phyloP scores from a whole-genome alignment of 2,888 invertebrate species.

The Oithona nana region DNA sequence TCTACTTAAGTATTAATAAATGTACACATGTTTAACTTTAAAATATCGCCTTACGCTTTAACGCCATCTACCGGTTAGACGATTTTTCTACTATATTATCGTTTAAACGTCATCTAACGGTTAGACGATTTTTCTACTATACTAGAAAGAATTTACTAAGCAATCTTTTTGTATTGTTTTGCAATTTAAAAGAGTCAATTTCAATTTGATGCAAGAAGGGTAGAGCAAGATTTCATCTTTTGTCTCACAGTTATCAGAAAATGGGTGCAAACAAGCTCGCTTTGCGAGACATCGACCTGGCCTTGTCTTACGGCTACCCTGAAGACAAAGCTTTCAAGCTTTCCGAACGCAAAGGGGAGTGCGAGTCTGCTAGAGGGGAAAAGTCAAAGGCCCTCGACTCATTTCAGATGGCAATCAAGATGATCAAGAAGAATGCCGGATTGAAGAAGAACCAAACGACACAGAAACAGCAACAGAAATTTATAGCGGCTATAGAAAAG shows the following conservation, averaged over 20 bases:
- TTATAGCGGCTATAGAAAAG: background rate
- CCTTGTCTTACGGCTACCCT: background rate
- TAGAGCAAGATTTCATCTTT: too few species aligned
- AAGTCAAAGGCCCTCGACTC: background rate
- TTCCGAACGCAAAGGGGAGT: slow-evolving; percentile 2
- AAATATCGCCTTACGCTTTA: too few species aligned
- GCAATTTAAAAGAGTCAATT: too few species aligned
- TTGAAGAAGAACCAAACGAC: background rate
- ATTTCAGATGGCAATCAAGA: background rate
- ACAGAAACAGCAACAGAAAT: background rate
- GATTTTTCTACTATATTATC: too few species aligned
- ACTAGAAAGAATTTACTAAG: too few species aligned
- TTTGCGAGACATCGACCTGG: background rate
- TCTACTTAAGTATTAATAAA: too few species aligned
- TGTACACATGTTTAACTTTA: too few species aligned
- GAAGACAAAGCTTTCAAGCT: slow-evolving; percentile 10
- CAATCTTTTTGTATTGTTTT: too few species aligned
- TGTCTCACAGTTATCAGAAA: slow-evolving; percentile 7
- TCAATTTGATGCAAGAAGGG: too few species aligned
- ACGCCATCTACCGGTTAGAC: too few species aligned
- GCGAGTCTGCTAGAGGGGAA: background rate
- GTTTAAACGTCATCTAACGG: too few species aligned
- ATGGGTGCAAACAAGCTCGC: background rate
- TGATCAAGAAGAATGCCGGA: background rate
- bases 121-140: too few species aligned